Evolutionary conservation across 1,140 invertebrate species (phyloP), one percentile per base, ranked within the genome.

Genomic region (Thalassaphorura encarpata): DNA sequence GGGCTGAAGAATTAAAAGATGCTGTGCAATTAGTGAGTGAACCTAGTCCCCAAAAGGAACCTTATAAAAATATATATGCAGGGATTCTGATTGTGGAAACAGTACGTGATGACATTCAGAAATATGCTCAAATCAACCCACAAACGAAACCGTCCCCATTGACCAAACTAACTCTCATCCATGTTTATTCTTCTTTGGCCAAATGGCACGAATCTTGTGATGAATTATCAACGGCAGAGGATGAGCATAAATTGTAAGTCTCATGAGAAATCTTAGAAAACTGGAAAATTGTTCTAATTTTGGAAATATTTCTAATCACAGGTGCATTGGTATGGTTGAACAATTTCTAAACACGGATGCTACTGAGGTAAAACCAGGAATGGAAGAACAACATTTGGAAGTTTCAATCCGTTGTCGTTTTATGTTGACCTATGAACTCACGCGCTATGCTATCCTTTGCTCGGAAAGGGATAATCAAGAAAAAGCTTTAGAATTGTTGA

Each of bases 191-290:
- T 4, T 46, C 54, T 2, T 24, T 64, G 15, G 62, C 62, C 1
- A 64, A 64, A 40, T 64, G 58, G 58, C 28, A 51, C 29, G 62
- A 64, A 43, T 21, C 29, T n/a, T 61, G 58, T 27, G 62, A 64
- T 19, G 55, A 64, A 50, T 28, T 57, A 15, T 18, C n/a, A 21
- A 15, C 28, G 2, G 54, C 62, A 16, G 62, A 61, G n/a, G 15
- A 52, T 21, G 23, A 52, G 26, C 62, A 64, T 53, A 31, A 33
- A 24, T 26, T 49, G 62, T 63, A 27, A 56, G 51, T 26, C 16
- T 40, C n/a, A n/a, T n/a, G n/a, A n/a, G n/a, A n/a, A n/a, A n/a
- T n/a, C n/a, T n/a, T n/a, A n/a, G n/a, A n/a, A n/a, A n/a, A n/a
- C n/a, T n/a, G n/a, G n/a, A n/a, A n/a, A n/a, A n/a, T n/a, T n/a